Percentiles rank a stretch among this genome's conserved stretches.
phyloP scores from a whole-genome alignment of 37 sponge, comb jelly and placozoan genomes.

The Cliona cf. orientalis region DNA sequence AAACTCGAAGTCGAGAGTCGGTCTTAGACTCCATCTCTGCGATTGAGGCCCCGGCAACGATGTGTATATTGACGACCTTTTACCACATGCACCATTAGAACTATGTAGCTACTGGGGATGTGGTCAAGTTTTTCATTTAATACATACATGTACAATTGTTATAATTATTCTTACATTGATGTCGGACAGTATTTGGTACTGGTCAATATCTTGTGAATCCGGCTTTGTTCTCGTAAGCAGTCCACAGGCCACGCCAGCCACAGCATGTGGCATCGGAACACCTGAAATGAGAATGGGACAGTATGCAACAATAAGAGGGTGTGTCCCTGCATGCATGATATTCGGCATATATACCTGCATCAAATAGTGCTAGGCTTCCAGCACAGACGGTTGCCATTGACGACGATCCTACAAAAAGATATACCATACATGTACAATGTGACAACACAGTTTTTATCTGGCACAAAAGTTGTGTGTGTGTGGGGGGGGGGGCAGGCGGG shows the following conservation, averaged over 20 bases:
- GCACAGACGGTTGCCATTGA: slow-evolving; percentile 91
- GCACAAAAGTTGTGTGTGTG: too few species aligned
- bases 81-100: too few species aligned
- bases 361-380: slow-evolving; percentile 80
- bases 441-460: too few species aligned
- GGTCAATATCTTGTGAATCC: slow-evolving; percentile 6
- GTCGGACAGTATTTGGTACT: slow-evolving; percentile 73
- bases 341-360: slow-evolving; percentile 59
- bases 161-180: slow-evolving; percentile 43
- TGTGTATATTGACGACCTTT: too few species aligned
- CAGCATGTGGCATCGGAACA: slow-evolving; percentile 64
- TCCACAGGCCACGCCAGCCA: slow-evolving; percentile 87
- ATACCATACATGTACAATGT: too few species aligned
- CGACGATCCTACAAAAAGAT: slow-evolving; percentile 61
- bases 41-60: too few species aligned
- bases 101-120: too few species aligned
- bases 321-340: neutral
- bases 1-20: too few species aligned
- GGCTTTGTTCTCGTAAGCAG: slow-evolving; percentile 34
- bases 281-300: slow-evolving; percentile 15
- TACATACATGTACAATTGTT: neutral
- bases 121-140: too few species aligned
- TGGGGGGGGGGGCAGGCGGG: too few species aligned
- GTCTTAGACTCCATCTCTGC: too few species aligned
- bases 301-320: neutral